Base-by-base conservation (phyloP, 2,888 invertebrate species). In the Reticulitermes lucifugus region DNA sequence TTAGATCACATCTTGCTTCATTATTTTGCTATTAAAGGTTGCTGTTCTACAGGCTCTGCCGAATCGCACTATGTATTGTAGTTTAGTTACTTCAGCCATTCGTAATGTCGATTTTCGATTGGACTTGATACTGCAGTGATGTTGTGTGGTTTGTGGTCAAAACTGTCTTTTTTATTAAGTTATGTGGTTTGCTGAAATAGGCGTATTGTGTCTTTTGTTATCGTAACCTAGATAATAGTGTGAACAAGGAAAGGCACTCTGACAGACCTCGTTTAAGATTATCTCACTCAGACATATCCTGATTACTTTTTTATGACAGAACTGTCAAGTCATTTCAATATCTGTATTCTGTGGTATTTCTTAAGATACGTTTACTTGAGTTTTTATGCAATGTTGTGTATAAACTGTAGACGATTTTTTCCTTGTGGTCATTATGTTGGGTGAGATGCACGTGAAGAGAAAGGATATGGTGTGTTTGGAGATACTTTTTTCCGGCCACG, bases 1-100 rank as follows among this genome's bases (percentile, higher is more conserved):
- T 65, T 65, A n/a, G 65, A 65, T 25, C 65, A 65, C 65, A 55
- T 65, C 65, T 65, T 65, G 65, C n/a, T 25, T 65, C 25, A 65
- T 18, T 55, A 55, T 65, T 25, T 65, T 65, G 25, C 65, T 65
- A 65, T 65, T 25, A 65, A 25, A 65, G 25, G 65, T 25, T 25
- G 14, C 25, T 65, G 65, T 65, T 65, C 65, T 65, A 65, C 65
- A 65, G 5, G 2, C 65, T 25, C 25, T 65, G 65, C 65, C n/a
- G 25, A 65, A 65, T 65, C 22, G 12, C 60, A 60, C 3, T 60
- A 7, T 46, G 46, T 12, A 46, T 9, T 46, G 46, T 60, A 60
- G 3, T 60, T 59, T 60, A 6, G 60, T 60, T 18, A 60, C n/a
- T 46, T 46, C 55, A 55, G 18, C 55, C 55, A 55, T 55, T 55